Percentiles rank a stretch among this genome's conserved stretches.
These are phyloP conservation scores for Ciconia nigra DNA, from an alignment of 2,797 vertebrate genomes.

Conservation along the genomic window DNA sequence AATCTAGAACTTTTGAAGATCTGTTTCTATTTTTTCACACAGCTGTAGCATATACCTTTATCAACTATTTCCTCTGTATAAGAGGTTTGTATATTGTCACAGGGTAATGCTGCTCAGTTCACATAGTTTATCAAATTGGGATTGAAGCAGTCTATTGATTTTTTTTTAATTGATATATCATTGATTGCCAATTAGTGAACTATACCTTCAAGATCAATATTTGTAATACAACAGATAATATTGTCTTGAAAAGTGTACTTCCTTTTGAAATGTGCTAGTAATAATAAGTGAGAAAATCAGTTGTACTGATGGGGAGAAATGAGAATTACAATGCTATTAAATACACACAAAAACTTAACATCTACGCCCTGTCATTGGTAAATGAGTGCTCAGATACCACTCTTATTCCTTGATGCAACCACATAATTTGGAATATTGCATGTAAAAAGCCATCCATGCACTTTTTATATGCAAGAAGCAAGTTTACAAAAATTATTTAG, in stretches of 20 bases:
- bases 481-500: neutral
- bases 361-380: fast-evolving
- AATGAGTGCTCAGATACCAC: neutral
- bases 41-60: neutral
- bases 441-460: neutral
- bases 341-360: neutral
- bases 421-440: neutral
- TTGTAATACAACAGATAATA: neutral
- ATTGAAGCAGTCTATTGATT: neutral
- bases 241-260: neutral
- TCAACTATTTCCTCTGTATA: neutral
- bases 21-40: neutral
- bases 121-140: neutral
- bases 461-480: neutral
- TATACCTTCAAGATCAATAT: neutral
- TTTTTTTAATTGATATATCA: neutral
- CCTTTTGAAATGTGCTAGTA: neutral
- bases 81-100: too few relatives aligned
- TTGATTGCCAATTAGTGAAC: neutral
- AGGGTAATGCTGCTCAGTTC: neutral
- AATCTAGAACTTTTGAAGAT: neutral
- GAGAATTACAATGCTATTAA: neutral
- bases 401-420: neutral
- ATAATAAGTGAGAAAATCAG: neutral
- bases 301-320: neutral